A percentile compares a stretch with the other conserved stretches of the same genome.
Conservation (phyloP, 2,797 vertebrate genomes). For the Aldrovandia affinis region DNA sequence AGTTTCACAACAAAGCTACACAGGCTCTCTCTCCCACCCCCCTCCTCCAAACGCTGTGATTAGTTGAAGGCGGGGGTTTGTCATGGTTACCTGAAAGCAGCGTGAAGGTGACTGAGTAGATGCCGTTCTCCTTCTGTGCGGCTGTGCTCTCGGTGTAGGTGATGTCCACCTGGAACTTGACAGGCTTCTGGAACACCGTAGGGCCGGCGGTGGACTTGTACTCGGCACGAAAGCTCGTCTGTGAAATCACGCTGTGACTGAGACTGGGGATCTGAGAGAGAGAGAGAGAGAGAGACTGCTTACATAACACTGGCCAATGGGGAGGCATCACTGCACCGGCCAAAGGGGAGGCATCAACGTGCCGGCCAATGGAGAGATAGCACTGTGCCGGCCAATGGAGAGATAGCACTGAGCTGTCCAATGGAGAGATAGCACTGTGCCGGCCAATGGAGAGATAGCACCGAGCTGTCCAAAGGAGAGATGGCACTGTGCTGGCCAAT, state of each 20-base stretch:
- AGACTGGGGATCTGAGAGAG: slow-evolving; percentile 90
- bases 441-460: no score
- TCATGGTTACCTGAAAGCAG: slow-evolving; percentile 88
- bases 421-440: no score
- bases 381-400: background rate
- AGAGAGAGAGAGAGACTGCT: background rate
- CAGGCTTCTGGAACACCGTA: slow-evolving; percentile 98
- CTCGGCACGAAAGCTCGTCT: slow-evolving; percentile 97
- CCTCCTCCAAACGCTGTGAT: background rate
- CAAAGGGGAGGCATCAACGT: no score
- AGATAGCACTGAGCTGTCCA: background rate
- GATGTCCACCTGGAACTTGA: slow-evolving; percentile 98
- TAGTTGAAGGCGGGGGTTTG: background rate
- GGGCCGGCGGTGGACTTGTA: slow-evolving; percentile 96
- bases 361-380: no score
- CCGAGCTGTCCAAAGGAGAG: no score
- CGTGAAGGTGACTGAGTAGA: slow-evolving; percentile 98
- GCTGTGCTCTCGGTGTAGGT: slow-evolving; percentile 95
- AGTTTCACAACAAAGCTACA: background rate
- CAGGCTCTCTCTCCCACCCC: background rate
- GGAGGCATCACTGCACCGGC: no score
- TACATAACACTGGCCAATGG: no score
- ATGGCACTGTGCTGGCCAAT: no score
- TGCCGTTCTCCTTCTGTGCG: slow-evolving; percentile 93
- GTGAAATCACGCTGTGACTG: slow-evolving; percentile 98